Evolutionary conservation across 2,888 invertebrate species (phyloP).

Genomic region (Macaria liturata): DNA sequence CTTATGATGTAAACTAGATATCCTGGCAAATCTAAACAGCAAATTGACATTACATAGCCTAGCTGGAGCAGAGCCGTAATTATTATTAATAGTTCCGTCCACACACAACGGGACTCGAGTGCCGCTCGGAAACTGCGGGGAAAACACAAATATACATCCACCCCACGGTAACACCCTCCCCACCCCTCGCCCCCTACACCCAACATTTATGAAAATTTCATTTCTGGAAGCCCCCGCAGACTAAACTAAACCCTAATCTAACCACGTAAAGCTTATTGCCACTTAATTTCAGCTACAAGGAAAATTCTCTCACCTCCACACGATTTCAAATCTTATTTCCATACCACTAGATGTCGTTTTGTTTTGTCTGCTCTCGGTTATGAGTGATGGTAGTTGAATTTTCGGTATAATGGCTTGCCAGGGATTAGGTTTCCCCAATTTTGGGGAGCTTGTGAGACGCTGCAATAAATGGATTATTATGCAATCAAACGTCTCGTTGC

Average conservation of each 20-base stretch:
- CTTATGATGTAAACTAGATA: no score
- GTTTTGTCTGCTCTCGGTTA: conserved; percentile 40
- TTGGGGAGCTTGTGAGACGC: conserved; percentile 64
- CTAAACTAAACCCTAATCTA: conserved; percentile 70
- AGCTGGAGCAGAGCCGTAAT: conserved; percentile 49
- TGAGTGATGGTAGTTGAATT: conserved; percentile 67
- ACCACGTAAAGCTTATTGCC: conserved; percentile 65
- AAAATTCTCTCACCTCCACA: conserved; percentile 47
- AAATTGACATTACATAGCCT: conserved; percentile 1
- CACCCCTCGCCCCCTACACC: conserved; percentile 27
- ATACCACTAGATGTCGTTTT: conserved; percentile 54
- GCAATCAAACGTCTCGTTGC: conserved; percentile 63
- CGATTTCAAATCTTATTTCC: conserved; percentile 59
- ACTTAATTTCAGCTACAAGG: conserved; percentile 58
- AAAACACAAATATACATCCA: conserved; percentile 69
- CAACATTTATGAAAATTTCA: conserved; percentile 79
- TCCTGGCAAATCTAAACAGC: background rate
- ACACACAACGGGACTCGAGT: conserved; percentile 63
- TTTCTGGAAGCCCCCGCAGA: conserved; percentile 67
- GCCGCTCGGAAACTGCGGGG: conserved; percentile 64
- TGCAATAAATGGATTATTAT: conserved; percentile 76
- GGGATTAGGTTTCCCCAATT: conserved; percentile 79
- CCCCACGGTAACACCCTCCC: conserved; percentile 30
- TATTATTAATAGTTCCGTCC: conserved; percentile 71
- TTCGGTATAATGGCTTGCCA: conserved; percentile 75